Evolutionary conservation across 2,888 invertebrate genomes (phyloP), one percentile per base, ranked within the genome.

Genomic region (Callinectes sapidus): DNA sequence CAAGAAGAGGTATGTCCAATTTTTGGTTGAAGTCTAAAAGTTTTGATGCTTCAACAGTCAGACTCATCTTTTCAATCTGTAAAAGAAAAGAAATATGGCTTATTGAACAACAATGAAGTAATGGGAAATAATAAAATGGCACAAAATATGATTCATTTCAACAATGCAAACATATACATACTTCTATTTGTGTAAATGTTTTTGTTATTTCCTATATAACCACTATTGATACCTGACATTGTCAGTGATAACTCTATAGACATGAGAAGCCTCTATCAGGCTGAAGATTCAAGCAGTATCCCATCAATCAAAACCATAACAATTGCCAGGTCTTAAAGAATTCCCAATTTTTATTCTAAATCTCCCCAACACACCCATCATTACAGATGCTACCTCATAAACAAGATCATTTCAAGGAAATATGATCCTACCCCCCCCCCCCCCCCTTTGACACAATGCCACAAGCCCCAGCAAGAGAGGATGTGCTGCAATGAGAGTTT

Each of bases 11-110:
- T 95, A 99, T 99, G 96, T 99, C 99, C 95, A 99, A 96, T 96
- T 99, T 99, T 96, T 99, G 98, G 96, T 97, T 98, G 96, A 99
- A 99, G 96, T 99, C 99, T 96, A 99, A 97, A 96, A 99, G 97
- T 96, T 96, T 96, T 54, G 95, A 95, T 88, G 96, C 96, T 95
- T 96, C 94, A n/a, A 93, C 90, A 54, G 94, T 93, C 90, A 94
- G 81, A 90, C 93, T 93, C 92, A 91, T 91, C 61, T 91, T 90
- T 87, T 93, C 93, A 93, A 93, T 90, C 94, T 94, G 93, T 1
- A 92, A 90, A 89, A 32, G 91, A 42, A 14, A 90, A 66, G 55
- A 35, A 23, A 85, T 1, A 10, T 6, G 71, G 28, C 71, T 8
- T 71, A 71, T 71, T n/a, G 10, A 2, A 28, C n/a, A 71, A 71